These are phyloP conservation scores for Tadarida brasiliensis DNA, from an alignment of 2,797 vertebrate genomes.

Conservation along the genomic window DNA sequence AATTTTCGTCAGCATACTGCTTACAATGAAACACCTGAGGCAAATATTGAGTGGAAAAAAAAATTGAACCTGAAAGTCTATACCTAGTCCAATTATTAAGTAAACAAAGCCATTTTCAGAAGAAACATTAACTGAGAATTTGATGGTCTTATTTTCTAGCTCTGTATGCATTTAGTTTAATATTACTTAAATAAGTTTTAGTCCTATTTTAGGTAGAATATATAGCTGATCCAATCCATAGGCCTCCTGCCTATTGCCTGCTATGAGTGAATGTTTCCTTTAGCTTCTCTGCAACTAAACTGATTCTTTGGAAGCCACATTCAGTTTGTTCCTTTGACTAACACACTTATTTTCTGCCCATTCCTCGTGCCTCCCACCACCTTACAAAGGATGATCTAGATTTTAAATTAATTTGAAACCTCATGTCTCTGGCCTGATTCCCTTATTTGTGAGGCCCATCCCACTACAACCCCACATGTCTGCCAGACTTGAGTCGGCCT, in stretches of 20 bases:
- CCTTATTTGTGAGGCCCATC: not conserved
- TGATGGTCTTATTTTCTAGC: not conserved
- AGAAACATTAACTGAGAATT: not conserved
- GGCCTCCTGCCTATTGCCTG: not conserved
- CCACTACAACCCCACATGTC: not conserved
- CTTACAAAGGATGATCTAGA: not conserved
- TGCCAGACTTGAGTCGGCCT: not conserved
- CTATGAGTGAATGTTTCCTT: not conserved
- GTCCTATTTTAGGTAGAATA: not conserved
- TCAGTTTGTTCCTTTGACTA: not conserved
- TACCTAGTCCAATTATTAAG: not conserved
- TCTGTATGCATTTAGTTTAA: not conserved
- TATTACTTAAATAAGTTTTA: not conserved
- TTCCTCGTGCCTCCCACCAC: not conserved
- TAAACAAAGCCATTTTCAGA: not conserved
- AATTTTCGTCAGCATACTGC: not conserved
- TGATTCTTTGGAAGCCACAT: not conserved
- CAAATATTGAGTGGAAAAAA: not conserved
- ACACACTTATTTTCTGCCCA: not conserved
- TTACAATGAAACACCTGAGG: not conserved
- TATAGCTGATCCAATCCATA: not conserved
- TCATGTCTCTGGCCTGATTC: not conserved
- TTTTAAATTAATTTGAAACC: not conserved
- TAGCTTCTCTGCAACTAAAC: not conserved
- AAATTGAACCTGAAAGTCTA: conserved; percentile 7